A percentile compares a stretch with the other conserved stretches of the same genome.
Evolutionary conservation across 1,140 invertebrate genomes (phyloP).

Genomic region (Pseudachorutes palmiensis): DNA sequence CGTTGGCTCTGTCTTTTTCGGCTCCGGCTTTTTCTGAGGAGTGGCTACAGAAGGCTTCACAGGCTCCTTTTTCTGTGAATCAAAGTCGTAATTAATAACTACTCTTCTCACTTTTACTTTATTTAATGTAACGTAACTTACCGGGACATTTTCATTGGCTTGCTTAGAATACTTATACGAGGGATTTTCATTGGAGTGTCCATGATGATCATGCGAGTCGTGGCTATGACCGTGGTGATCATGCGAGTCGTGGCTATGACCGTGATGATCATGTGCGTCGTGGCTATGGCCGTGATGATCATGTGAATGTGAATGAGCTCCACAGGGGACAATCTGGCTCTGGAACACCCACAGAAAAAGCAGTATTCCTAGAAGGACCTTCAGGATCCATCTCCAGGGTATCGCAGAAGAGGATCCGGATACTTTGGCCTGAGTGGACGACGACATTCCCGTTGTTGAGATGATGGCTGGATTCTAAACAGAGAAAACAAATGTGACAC

Average conservation of each 20-base stretch:
- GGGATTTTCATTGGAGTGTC: constrained; percentile 45
- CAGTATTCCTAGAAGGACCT: constrained; percentile 11
- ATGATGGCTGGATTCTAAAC: too few species aligned
- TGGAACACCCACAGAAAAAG: constrained; percentile 51
- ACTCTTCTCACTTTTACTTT: too few species aligned
- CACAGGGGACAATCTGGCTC: constrained; percentile 34
- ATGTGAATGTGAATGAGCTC: constrained; percentile 30
- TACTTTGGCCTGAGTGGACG: not conserved
- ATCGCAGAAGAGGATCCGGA: not conserved
- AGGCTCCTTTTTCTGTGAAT: constrained; percentile 10
- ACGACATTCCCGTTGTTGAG: not conserved
- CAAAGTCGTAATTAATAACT: too few species aligned
- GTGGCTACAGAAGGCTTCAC: too few species aligned
- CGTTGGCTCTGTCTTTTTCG: not conserved
- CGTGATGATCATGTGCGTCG: constrained; percentile 7
- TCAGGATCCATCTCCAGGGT: constrained; percentile 7
- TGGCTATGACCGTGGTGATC: constrained; percentile 19
- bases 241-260: constrained; percentile 10
- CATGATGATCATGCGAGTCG: constrained; percentile 39
- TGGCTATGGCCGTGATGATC: constrained; percentile 10
- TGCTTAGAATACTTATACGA: constrained; percentile 65
- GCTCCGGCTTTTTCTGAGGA: not conserved
- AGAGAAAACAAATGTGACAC: not conserved
- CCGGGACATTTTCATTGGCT: constrained; percentile 50
- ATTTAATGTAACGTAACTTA: too few species aligned